Base-by-base conservation (phyloP, 2,113 vertebrate genomes). In the Echinops telfairi region DNA sequence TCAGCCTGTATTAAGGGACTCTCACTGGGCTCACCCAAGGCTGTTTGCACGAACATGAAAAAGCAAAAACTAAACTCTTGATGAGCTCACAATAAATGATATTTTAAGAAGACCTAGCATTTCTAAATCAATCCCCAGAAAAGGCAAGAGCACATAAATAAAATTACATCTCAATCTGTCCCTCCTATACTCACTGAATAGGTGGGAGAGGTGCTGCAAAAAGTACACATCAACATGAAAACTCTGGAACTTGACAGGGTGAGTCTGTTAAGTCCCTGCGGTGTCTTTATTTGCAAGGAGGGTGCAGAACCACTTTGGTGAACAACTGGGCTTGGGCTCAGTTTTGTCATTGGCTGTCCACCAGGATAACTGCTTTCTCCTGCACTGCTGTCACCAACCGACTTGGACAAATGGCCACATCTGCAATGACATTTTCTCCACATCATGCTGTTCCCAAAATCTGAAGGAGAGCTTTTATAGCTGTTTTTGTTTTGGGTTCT, bases 41-140 rank as follows among this genome's bases (percentile, higher is more conserved):
- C 62, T 64, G 66, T 89, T 57, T 27, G 47, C 3, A 31, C 1
- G 15, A 58, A 2, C 36, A n/a, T 14, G 33, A 38, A 60, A 75
- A 92, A 36, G 47, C 16, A 91, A 84, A 90, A 86, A 88, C 19
- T 71, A 93, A 93, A 88, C 27, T 53, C 64, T 11, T 31, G 66
- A 43, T 86, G 78, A 86, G 43, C 62, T 79, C n/a, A 38, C 38
- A 84, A 75, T 43, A 40, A 87, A 85, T 6, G 5, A 53, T 73
- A 43, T 4, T 62, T 86, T n/a, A 87, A 90, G 8, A 58, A 82
- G 47, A 38, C 25, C 29, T 2, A 75, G 57, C 66, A 57, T 29
- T 60, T 84, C 23, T 33, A 25, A 85, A 78, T 82, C 68, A 76
- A 76, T 86, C 25, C 79, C 19, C 16, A 70, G 53, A 1, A 40